Evolutionary conservation across 2,797 vertebrate genomes (phyloP).

Genomic region (Carduelis carduelis): DNA sequence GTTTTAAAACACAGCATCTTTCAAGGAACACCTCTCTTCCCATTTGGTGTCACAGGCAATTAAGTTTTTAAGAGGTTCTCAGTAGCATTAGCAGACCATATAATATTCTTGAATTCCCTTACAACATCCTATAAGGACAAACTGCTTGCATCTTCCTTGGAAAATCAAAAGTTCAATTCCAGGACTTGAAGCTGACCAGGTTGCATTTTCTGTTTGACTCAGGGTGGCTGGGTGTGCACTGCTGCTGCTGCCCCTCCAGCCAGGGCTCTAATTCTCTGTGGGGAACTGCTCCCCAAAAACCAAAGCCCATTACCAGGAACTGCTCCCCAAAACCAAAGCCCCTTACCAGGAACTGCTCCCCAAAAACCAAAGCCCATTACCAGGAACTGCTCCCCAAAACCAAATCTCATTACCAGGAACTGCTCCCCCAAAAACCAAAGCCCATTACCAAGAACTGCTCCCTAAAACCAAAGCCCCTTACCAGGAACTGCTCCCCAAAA

Average conservation of each 20-base stretch:
- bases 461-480: neutral
- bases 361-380: fast-evolving
- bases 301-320: neutral
- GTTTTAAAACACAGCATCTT: conserved; percentile 26
- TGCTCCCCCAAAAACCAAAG: fast-evolving
- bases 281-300: neutral
- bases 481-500: neutral
- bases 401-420: fast-evolving
- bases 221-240: neutral
- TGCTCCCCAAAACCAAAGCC: neutral
- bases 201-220: neutral
- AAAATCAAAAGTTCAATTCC: neutral
- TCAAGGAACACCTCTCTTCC: conserved; percentile 16
- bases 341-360: neutral
- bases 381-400: neutral
- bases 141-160: neutral
- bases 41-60: conserved; percentile 48
- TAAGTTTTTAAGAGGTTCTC: conserved; percentile 46
- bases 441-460: neutral
- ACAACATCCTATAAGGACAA: conserved; percentile 29
- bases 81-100: conserved; percentile 16
- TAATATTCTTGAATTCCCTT: conserved; percentile 16
- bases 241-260: neutral
- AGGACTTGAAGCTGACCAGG: neutral
- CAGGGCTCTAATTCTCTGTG: neutral